phyloP scores from a whole-genome alignment of 1,140 invertebrate genomes.

The Drosophila orosa region DNA sequence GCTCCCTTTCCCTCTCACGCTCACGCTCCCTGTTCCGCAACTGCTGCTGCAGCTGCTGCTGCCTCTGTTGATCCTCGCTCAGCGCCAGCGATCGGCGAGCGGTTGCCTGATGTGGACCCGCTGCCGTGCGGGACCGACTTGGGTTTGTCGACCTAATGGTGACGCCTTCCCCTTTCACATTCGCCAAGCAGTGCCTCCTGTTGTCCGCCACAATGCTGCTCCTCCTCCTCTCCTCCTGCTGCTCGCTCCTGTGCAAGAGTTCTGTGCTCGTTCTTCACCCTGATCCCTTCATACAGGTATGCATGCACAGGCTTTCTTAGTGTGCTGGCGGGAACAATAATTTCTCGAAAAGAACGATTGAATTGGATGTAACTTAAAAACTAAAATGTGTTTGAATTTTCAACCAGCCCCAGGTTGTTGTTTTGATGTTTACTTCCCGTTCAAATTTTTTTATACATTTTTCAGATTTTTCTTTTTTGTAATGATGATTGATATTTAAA shows the following conservation, averaged over 20 bases:
- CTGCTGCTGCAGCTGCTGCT: constrained; percentile 8
- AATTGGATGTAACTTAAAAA: constrained; percentile 43
- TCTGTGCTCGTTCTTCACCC: constrained; percentile 48
- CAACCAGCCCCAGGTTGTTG: constrained; percentile 26
- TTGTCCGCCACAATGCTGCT: constrained; percentile 10
- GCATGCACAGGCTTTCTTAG: constrained; percentile 36
- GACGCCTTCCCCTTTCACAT: constrained; percentile 43
- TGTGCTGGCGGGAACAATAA: constrained; percentile 65
- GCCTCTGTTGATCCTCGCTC: constrained; percentile 26
- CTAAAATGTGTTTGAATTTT: constrained; percentile 37
- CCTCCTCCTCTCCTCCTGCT: constrained; percentile 21
- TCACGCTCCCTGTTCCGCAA: neutral
- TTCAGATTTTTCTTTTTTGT: constrained; percentile 10
- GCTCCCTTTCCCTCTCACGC: neutral
- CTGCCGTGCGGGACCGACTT: constrained; percentile 57
- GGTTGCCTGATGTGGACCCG: constrained; percentile 31
- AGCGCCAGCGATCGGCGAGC: constrained; percentile 19
- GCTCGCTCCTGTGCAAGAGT: constrained; percentile 29
- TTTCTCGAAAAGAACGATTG: constrained; percentile 76
- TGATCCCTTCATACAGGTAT: constrained; percentile 44
- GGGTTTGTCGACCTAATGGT: constrained; percentile 56
- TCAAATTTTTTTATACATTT: constrained; percentile 1
- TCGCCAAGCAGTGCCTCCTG: constrained; percentile 27
- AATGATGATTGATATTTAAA: constrained; percentile 11
- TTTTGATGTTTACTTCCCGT: constrained; percentile 28